Conservation (phyloP, 2,888 invertebrate species). For the Lasius fuliginosus region DNA sequence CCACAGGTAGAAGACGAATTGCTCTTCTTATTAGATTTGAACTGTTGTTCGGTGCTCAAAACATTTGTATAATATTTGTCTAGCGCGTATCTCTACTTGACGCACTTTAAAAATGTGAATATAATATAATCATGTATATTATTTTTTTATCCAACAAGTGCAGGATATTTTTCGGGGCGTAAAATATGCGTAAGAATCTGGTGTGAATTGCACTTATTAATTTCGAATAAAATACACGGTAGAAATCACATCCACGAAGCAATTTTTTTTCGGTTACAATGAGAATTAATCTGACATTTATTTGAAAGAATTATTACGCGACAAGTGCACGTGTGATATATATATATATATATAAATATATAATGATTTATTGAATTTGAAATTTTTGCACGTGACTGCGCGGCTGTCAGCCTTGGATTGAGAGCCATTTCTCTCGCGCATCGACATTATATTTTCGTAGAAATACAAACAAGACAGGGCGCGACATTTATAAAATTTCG, state of each 20-base stretch:
- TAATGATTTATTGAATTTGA: constrained; percentile 27
- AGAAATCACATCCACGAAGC: not conserved
- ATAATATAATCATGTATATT: not conserved
- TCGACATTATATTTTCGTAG: constrained; percentile 32
- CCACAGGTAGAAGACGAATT: not conserved
- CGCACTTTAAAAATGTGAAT: not conserved
- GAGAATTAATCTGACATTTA: constrained; percentile 5
- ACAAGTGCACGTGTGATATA: not conserved
- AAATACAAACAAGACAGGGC: constrained; percentile 28
- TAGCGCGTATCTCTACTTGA: not conserved
- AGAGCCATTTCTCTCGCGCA: constrained; percentile 9
- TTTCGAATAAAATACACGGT: not conserved
- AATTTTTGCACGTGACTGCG: constrained; percentile 1
- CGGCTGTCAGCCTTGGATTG: constrained; percentile 25
- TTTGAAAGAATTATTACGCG: constrained; percentile 21
- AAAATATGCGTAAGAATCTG: not conserved
- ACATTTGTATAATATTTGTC: not conserved
- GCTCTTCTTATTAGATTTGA: not conserved
- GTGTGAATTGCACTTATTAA: not conserved
- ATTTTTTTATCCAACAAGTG: not conserved
- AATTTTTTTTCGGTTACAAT: not conserved
- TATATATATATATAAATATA: not conserved
- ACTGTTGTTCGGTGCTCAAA: not conserved
- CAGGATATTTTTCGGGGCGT: not conserved
- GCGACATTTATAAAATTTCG: constrained; percentile 46